phyloP scores from a whole-genome alignment of 2,797 vertebrate species.

The Gouania willdenowi region DNA sequence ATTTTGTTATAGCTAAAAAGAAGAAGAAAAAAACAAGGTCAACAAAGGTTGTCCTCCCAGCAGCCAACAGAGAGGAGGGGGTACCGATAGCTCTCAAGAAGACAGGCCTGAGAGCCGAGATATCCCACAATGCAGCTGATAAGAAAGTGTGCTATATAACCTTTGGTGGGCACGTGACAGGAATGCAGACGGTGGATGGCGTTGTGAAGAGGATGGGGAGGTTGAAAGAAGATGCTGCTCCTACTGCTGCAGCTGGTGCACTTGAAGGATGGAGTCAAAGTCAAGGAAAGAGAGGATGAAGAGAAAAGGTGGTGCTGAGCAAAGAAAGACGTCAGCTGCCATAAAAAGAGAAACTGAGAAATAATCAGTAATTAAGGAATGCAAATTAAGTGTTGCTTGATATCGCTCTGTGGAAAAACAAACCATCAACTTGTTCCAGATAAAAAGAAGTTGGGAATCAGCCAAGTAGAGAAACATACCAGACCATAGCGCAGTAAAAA shows the following conservation, averaged over 20 bases:
- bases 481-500: background rate
- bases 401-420: constrained; percentile 28
- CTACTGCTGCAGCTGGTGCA: constrained; percentile 40
- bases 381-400: constrained; percentile 28
- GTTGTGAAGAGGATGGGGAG: constrained; percentile 58
- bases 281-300: constrained; percentile 49
- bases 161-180: constrained; percentile 72
- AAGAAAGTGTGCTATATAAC: constrained; percentile 78
- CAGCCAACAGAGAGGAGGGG: constrained; percentile 62
- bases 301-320: constrained; percentile 67
- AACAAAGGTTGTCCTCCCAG: constrained; percentile 57
- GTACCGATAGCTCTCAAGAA: constrained; percentile 67
- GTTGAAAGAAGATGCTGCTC: constrained; percentile 31
- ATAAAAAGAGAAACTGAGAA: constrained; percentile 28
- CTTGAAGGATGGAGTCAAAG: constrained; percentile 73
- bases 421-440: constrained; percentile 48
- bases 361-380: constrained; percentile 24
- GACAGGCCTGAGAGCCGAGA: constrained; percentile 63
- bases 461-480: background rate
- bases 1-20: constrained; percentile 56
- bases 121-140: constrained; percentile 86
- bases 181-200: constrained; percentile 69
- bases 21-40: constrained; percentile 70
- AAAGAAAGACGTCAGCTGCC: constrained; percentile 61
- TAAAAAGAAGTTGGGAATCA: constrained; percentile 4